phyloP scores from a whole-genome alignment of 2,888 invertebrate species.

The Epinotia ramella region DNA sequence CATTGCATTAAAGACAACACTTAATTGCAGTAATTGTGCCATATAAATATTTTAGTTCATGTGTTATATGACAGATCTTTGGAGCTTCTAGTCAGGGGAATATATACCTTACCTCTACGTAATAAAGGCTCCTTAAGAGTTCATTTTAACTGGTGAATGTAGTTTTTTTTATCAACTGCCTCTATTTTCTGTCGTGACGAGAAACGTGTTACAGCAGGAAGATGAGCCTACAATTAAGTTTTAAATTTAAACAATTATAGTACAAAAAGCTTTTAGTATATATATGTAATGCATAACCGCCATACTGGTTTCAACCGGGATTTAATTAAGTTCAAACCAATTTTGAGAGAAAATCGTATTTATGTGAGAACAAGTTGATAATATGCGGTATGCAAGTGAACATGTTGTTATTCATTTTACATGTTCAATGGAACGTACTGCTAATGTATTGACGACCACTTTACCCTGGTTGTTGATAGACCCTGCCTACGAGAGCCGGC shows the following conservation, averaged over 20 bases:
- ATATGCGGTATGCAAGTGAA: background rate
- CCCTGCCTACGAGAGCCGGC: too few relatives aligned
- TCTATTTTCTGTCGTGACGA: slow-evolving; percentile 15
- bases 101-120: background rate
- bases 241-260: slow-evolving; percentile 36
- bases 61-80: slow-evolving; percentile 21
- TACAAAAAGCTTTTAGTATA: slow-evolving; percentile 32
- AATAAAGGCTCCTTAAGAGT: background rate
- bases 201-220: slow-evolving; percentile 29
- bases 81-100: background rate
- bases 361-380: slow-evolving; percentile 2
- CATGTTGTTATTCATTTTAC: too few relatives aligned
- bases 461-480: too few relatives aligned
- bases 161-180: slow-evolving; percentile 10
- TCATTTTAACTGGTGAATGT: background rate
- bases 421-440: too few relatives aligned
- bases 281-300: background rate
- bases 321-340: slow-evolving; percentile 19
- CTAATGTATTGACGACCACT: too few relatives aligned
- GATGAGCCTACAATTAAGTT: slow-evolving; percentile 37
- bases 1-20: slow-evolving; percentile 24
- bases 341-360: slow-evolving; percentile 1
- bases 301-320: background rate
- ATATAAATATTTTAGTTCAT: slow-evolving; percentile 39
- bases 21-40: slow-evolving; percentile 28